Evolutionary conservation across 2,888 invertebrate species (phyloP).

Genomic region (Pollenia labialis): DNA sequence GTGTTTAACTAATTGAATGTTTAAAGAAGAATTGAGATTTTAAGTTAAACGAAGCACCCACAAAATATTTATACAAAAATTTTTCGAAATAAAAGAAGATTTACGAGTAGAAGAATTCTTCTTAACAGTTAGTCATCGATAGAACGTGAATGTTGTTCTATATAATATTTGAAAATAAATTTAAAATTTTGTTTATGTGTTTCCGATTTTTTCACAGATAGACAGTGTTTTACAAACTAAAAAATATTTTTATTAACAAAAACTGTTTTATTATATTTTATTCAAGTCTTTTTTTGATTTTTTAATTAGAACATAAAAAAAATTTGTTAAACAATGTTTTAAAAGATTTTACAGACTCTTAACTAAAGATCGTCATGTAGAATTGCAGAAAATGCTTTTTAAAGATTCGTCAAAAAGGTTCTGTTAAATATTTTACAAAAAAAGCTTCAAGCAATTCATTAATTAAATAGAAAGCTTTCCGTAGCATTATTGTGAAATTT

Average conservation of each 20-base stretch:
- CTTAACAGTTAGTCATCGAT: constrained; percentile 49
- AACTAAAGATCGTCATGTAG: no score
- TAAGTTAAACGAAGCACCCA: constrained; percentile 32
- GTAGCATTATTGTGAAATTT: no score
- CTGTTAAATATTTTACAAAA: no score
- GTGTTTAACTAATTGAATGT: constrained; percentile 42
- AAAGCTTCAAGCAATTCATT: no score
- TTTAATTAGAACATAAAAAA: no score
- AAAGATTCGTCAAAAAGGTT: no score
- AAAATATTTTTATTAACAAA: background rate
- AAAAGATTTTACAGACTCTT: no score
- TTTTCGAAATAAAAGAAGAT: background rate
- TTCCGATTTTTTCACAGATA: background rate
- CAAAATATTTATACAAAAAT: background rate
- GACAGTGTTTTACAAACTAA: constrained; percentile 29
- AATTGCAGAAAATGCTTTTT: no score
- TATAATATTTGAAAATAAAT: constrained; percentile 17
- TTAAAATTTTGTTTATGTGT: background rate
- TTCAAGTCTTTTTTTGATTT: no score
- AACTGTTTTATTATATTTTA: constrained; percentile 2
- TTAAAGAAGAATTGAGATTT: background rate
- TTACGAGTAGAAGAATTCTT: constrained; percentile 11
- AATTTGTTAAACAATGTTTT: no score
- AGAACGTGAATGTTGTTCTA: constrained; percentile 28
- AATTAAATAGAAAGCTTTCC: no score